Evolutionary conservation across 2,797 vertebrate genomes (phyloP).

Genomic region (Acanthornis magna): DNA sequence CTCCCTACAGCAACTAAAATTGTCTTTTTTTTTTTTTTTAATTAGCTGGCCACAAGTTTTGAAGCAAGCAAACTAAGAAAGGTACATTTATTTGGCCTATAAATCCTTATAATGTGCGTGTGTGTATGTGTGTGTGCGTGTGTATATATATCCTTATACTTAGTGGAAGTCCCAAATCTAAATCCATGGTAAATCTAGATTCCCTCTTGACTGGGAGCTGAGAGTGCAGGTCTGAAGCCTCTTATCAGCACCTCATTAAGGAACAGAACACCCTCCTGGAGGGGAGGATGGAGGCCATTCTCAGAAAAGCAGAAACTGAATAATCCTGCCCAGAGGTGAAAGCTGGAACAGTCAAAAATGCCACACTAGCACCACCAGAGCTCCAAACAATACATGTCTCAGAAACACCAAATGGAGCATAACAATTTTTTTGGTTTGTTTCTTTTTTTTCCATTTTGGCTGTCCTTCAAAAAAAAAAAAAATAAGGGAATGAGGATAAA

Average conservation of each 20-base stretch:
- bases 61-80: background rate
- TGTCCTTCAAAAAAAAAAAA: background rate
- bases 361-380: background rate
- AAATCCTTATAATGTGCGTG: accelerated
- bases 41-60: background rate
- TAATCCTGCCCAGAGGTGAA: background rate
- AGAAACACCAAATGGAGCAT: background rate
- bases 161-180: background rate
- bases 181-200: background rate
- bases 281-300: background rate
- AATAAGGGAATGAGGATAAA: background rate
- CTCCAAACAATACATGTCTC: background rate
- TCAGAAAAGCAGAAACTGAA: background rate
- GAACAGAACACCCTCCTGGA: background rate
- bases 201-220: background rate
- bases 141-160: background rate
- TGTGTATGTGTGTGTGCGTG: accelerated
- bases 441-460: background rate
- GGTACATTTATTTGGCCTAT: background rate
- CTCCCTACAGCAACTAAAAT: background rate
- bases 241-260: background rate
- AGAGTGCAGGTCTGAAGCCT: background rate
- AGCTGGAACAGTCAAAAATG: background rate
- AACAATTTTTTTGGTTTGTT: background rate
- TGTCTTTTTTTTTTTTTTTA: accelerated